A percentile compares a stretch with the other conserved stretches of the same genome.
Evolutionary conservation across 2,797 vertebrate genomes (phyloP).

Genomic region (Crocodylus rhombifer): DNA sequence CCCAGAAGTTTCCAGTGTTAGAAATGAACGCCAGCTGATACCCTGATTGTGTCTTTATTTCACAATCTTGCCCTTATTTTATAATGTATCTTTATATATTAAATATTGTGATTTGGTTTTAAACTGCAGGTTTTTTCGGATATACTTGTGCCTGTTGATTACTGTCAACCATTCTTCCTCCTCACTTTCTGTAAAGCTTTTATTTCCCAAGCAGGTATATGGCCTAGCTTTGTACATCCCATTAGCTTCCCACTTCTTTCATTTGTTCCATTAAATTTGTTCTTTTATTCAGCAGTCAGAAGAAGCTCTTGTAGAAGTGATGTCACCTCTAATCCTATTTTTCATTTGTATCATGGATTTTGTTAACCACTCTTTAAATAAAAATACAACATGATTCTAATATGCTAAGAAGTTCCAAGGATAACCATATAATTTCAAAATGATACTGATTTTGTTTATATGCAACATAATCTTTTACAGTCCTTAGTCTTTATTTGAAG

Average conservation of each 20-base stretch:
- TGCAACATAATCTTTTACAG: constrained; percentile 85
- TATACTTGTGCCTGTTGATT: background rate
- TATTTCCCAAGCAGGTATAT: constrained; percentile 27
- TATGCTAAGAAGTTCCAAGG: constrained; percentile 76
- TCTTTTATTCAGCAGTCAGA: constrained; percentile 46
- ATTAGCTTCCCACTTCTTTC: constrained; percentile 54
- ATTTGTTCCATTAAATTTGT: constrained; percentile 69
- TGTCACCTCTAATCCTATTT: constrained; percentile 80
- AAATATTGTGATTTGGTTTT: constrained; percentile 1
- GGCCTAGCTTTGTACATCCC: constrained; percentile 24
- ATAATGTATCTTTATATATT: background rate
- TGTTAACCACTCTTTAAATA: constrained; percentile 81
- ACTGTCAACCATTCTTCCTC: background rate
- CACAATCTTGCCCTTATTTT: background rate
- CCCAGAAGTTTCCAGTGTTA: too few species aligned
- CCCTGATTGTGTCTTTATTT: background rate
- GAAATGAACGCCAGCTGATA: too few species aligned
- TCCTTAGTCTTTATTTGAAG: constrained; percentile 85
- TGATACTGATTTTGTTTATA: constrained; percentile 86
- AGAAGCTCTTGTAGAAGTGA: constrained; percentile 65
- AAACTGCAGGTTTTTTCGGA: constrained; percentile 16
- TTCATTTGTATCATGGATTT: constrained; percentile 79
- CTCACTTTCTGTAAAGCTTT: background rate
- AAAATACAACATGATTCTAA: constrained; percentile 81
- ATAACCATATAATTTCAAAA: constrained; percentile 84